phyloP scores from a whole-genome alignment of 2,113 vertebrate species.

The Macaca nemestrina region DNA sequence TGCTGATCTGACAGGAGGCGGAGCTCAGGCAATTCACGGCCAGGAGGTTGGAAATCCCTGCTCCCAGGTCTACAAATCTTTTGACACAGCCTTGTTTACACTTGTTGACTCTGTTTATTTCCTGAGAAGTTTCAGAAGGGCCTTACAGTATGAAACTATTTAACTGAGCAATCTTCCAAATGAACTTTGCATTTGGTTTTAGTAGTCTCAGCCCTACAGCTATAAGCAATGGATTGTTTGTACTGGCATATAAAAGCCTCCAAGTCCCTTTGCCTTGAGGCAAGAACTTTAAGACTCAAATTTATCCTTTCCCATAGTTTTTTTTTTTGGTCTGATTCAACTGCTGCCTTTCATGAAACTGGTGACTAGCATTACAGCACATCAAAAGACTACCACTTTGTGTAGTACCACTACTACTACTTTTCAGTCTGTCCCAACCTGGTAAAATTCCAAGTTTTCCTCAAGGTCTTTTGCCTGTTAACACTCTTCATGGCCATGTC shows the following conservation, averaged over 20 bases:
- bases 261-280: neutral
- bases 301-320: neutral
- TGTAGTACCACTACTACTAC: neutral
- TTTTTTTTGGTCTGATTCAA: neutral
- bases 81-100: neutral
- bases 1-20: no score
- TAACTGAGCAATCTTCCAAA: neutral
- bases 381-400: neutral
- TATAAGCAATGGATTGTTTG: neutral
- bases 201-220: neutral
- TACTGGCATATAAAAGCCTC: neutral
- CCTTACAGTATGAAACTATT: neutral
- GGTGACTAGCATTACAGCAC: neutral
- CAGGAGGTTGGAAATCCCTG: no score
- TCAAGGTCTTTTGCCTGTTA: neutral
- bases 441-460: neutral
- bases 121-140: neutral
- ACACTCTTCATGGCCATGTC: neutral
- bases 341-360: neutral
- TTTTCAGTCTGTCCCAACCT: neutral
- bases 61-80: neutral
- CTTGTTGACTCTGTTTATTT: neutral
- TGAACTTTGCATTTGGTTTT: neutral
- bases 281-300: neutral
- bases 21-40: no score